These are phyloP conservation scores for Aradus depressus DNA, from an alignment of 2,888 invertebrate species.

Conservation along the genomic window DNA sequence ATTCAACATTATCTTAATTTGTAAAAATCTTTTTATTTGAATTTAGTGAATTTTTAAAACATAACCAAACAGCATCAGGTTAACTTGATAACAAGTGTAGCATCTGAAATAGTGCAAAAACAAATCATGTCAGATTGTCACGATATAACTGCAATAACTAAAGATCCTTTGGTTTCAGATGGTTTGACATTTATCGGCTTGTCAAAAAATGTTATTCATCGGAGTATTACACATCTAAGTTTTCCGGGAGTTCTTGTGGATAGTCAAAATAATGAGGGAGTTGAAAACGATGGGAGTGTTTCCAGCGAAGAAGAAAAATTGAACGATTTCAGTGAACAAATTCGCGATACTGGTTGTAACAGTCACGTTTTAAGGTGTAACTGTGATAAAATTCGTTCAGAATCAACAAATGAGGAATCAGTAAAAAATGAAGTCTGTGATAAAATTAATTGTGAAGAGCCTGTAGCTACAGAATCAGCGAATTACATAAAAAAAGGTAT, in stretches of 20 bases:
- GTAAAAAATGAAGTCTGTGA: too few species aligned
- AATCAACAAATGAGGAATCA: too few species aligned
- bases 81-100: conserved; percentile 15
- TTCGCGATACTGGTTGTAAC: conserved; percentile 4
- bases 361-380: conserved; percentile 4
- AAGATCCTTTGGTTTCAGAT: neutral
- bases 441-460: too few species aligned
- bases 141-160: neutral
- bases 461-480: too few species aligned
- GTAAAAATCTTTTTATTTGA: too few species aligned
- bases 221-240: conserved; percentile 20
- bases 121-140: conserved; percentile 8
- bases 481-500: neutral
- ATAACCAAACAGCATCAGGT: too few species aligned
- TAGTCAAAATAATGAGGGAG: conserved; percentile 1
- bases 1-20: too few species aligned
- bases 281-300: neutral
- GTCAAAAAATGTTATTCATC: conserved; percentile 18
- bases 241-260: conserved; percentile 17
- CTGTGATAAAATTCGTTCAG: too few species aligned
- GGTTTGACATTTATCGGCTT: conserved; percentile 11
- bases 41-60: too few species aligned
- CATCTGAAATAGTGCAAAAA: conserved; percentile 10
- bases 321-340: conserved; percentile 2
- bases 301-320: conserved; percentile 2